Evolutionary conservation across 1,140 invertebrate genomes (phyloP), one percentile per base, ranked within the genome.

Genomic region (Magallana angulata): DNA sequence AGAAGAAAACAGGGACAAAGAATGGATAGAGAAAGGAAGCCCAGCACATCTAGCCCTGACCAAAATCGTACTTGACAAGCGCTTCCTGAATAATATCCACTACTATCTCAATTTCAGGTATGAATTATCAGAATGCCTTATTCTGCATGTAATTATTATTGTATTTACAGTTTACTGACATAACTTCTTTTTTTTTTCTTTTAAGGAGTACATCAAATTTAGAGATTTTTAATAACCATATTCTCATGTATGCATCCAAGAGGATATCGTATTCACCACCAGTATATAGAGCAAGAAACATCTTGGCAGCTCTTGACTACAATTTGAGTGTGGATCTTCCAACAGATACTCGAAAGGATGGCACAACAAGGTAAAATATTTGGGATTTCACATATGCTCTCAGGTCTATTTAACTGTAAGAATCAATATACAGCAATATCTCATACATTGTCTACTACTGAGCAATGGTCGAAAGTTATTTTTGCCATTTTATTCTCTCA

Each of bases 91-190:
- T 5, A n/a, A 86, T 2, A 57, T 86, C n/a, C 85, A 24, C 18
- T 86, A 86, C 57, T 86, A 30, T 48, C 48, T 86, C 7, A 86
- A 82, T 36, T 86, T 48, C 58, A 86, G 85, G 85, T 86, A 86
- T 62, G 9, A 59, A 24, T 84, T 36, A 36, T 36, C 36, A 36
- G 36, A 36, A 36, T 36, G 36, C 36, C 36, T 36, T 36, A 36
- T 36, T 36, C 36, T 36, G 36, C 36, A 3, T 36, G 36, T 36
- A 2, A 36, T 36, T 36, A 5, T 36, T 36, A 36, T 5, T 36
- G 36, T 36, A 36, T 36, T 36, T 36, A 36, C 36, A 36, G 36
- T 36, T 36, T 36, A 36, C 36, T 36, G 1, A 36, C 36, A 1
- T 1, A 36, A 36, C 36, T 36, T 36, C 36, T 36, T 83, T 57